Evolutionary conservation across 2,888 invertebrate genomes (phyloP).

Genomic region (Drosophila percnosoma): DNA sequence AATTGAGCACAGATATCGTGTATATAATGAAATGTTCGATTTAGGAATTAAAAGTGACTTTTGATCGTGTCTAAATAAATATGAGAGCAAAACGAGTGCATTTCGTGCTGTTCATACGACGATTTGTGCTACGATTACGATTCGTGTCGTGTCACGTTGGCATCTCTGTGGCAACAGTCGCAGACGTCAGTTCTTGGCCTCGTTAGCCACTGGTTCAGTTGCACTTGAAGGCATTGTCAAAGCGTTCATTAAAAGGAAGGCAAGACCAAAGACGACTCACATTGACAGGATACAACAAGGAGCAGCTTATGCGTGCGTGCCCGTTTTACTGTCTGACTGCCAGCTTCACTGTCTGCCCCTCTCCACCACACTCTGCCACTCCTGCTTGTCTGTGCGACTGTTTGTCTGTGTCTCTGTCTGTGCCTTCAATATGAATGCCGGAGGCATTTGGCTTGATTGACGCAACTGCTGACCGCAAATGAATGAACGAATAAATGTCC

Average conservation of each 20-base stretch:
- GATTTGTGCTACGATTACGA: not conserved
- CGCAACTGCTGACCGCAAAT: slow-evolving; percentile 72
- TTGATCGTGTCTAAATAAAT: not conserved
- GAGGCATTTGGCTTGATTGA: slow-evolving; percentile 75
- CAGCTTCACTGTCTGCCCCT: slow-evolving; percentile 12
- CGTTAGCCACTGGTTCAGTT: slow-evolving; percentile 53
- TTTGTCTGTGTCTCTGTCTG: slow-evolving; percentile 22
- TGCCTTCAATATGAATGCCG: slow-evolving; percentile 45
- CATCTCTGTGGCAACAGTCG: slow-evolving; percentile 9
- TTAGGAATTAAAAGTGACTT: not conserved
- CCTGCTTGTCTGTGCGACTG: not conserved
- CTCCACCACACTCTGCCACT: not conserved
- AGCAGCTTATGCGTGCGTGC: slow-evolving; percentile 47
- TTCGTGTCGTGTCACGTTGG: slow-evolving; percentile 1
- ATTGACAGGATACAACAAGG: slow-evolving; percentile 43
- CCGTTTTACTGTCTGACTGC: slow-evolving; percentile 28
- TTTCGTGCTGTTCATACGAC: not conserved
- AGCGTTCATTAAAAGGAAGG: slow-evolving; percentile 73
- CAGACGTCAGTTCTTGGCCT: slow-evolving; percentile 48
- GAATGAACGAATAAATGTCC: slow-evolving; percentile 35
- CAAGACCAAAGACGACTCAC: slow-evolving; percentile 36
- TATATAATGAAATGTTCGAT: not conserved
- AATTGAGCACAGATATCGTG: not conserved
- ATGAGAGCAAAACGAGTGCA: not conserved
- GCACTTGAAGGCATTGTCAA: slow-evolving; percentile 77